Evolutionary conservation across 2,113 vertebrate species (phyloP).

Genomic region (Raphicerus campestris): DNA sequence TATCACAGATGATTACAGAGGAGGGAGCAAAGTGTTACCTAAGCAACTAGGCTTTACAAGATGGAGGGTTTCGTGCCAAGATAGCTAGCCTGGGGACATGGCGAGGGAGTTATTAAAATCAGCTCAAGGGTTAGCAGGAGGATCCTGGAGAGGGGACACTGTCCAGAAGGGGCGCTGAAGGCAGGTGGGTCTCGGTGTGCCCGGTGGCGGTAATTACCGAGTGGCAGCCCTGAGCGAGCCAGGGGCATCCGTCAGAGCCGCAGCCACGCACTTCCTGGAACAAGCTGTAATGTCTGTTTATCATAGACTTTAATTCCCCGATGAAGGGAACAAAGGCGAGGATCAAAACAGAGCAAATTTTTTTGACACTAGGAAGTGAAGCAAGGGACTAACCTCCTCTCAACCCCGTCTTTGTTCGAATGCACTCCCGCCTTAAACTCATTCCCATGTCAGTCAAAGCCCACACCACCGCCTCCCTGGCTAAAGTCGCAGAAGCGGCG

Average conservation of each 20-base stretch:
- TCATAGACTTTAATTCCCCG: slow-evolving; percentile 80
- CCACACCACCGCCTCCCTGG: slow-evolving; percentile 29
- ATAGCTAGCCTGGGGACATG: slow-evolving; percentile 79
- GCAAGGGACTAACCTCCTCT: slow-evolving; percentile 70
- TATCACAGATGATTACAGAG: neutral
- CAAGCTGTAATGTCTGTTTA: slow-evolving; percentile 79
- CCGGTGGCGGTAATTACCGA: slow-evolving; percentile 66
- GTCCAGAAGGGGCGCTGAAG: slow-evolving; percentile 70
- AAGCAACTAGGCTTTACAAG: slow-evolving; percentile 54
- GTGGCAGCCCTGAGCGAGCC: slow-evolving; percentile 79
- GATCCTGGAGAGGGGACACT: slow-evolving; percentile 67
- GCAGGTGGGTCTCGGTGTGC: slow-evolving; percentile 59
- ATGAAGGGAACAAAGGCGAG: slow-evolving; percentile 76
- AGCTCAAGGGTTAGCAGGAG: slow-evolving; percentile 69
- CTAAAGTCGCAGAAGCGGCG: slow-evolving; percentile 47
- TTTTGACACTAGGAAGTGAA: slow-evolving; percentile 80
- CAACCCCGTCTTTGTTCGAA: slow-evolving; percentile 72
- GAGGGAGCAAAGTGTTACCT: slow-evolving; percentile 60
- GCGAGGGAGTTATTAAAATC: slow-evolving; percentile 74
- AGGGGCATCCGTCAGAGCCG: slow-evolving; percentile 74
- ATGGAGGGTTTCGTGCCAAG: slow-evolving; percentile 69
- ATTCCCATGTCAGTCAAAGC: slow-evolving; percentile 76
- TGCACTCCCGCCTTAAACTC: slow-evolving; percentile 65
- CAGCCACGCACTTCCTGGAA: slow-evolving; percentile 71
- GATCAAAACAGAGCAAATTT: slow-evolving; percentile 79